A percentile compares a stretch with the other conserved stretches of the same genome.
phyloP scores from a whole-genome alignment of 2,888 invertebrate genomes.

The Cactoblastis cactorum region DNA sequence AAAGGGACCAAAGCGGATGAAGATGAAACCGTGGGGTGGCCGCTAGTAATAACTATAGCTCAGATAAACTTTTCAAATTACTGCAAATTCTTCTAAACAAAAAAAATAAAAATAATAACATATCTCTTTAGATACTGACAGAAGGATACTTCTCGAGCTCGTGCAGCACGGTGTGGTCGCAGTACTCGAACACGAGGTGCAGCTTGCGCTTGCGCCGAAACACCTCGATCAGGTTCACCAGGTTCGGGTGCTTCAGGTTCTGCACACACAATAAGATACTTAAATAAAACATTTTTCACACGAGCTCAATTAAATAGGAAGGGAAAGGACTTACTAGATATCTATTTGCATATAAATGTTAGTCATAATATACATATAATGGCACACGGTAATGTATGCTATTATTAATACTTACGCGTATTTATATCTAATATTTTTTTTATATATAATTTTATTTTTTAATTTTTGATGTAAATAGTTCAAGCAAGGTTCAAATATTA shows the following conservation, averaged over 20 bases:
- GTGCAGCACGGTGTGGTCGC: slow-evolving; percentile 97
- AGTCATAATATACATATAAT: too few species aligned
- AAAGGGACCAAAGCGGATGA: too few species aligned
- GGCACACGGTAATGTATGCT: too few species aligned
- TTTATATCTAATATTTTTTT: too few species aligned
- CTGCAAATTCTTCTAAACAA: neutral
- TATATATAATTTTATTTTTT: too few species aligned
- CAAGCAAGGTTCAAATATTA: too few species aligned
- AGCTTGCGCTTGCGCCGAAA: slow-evolving; percentile 96
- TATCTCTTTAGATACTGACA: slow-evolving; percentile 53
- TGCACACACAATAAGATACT: slow-evolving; percentile 57
- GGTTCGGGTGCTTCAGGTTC: slow-evolving; percentile 98
- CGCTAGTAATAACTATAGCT: neutral
- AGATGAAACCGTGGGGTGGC: too few species aligned
- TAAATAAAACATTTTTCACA: neutral
- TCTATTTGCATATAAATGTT: too few species aligned
- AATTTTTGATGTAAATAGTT: too few species aligned
- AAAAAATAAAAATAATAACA: neutral
- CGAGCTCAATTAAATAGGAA: too few species aligned
- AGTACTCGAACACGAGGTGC: slow-evolving; percentile 99
- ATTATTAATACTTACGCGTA: too few species aligned
- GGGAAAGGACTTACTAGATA: too few species aligned
- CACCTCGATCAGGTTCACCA: slow-evolving; percentile 98
- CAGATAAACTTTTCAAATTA: neutral
- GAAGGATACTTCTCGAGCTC: slow-evolving; percentile 96